phyloP scores from a whole-genome alignment of 2,888 invertebrate species.

The Chironomus tentans region DNA sequence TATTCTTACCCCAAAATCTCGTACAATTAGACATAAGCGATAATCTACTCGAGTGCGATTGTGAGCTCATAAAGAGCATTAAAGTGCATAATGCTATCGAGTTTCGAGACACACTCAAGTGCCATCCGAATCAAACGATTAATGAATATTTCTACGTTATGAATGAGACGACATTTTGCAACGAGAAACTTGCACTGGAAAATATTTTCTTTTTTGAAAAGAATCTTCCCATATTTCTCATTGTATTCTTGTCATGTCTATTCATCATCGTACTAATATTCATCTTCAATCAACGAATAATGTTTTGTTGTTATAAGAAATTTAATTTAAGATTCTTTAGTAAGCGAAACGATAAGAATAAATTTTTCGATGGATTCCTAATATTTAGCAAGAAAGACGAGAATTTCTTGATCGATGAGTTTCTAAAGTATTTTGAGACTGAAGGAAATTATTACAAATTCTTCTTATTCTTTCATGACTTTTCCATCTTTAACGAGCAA shows the following conservation, averaged over 20 bases:
- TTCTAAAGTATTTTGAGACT: slow-evolving; percentile 25
- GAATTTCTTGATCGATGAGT: slow-evolving; percentile 24
- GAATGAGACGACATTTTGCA: slow-evolving; percentile 24
- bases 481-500: slow-evolving; percentile 26
- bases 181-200: slow-evolving; percentile 13
- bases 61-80: slow-evolving; percentile 17
- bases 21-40: slow-evolving; percentile 7
- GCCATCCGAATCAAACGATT: slow-evolving; percentile 22
- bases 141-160: slow-evolving; percentile 5
- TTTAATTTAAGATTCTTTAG: slow-evolving; percentile 21
- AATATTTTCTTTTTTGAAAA: slow-evolving; percentile 25
- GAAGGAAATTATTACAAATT: slow-evolving; percentile 26
- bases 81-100: neutral
- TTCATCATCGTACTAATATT: slow-evolving; percentile 11
- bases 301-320: slow-evolving; percentile 25
- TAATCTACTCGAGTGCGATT: slow-evolving; percentile 22
- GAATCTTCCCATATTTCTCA: slow-evolving; percentile 22
- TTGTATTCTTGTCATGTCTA: slow-evolving; percentile 16
- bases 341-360: slow-evolving; percentile 25
- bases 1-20: slow-evolving; percentile 11
- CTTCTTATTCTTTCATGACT: slow-evolving; percentile 25
- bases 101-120: neutral
- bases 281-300: slow-evolving; percentile 20
- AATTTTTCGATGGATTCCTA: slow-evolving; percentile 25
- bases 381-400: slow-evolving; percentile 25